phyloP scores from a whole-genome alignment of 2,888 invertebrate species.

The Volucella zonaria region DNA sequence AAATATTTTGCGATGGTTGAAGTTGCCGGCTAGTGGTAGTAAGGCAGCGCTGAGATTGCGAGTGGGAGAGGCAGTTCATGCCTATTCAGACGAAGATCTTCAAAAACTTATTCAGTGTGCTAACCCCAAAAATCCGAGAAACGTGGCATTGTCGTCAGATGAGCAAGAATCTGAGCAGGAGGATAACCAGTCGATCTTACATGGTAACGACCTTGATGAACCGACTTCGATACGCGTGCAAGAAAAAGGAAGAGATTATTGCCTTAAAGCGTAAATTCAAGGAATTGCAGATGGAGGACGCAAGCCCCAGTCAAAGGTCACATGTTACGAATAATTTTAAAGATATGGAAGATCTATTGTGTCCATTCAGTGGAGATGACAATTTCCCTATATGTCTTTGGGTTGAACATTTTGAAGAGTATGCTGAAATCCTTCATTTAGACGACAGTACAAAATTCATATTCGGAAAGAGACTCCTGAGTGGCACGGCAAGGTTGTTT shows the following conservation, averaged over 20 bases:
- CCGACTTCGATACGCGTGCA: constrained; percentile 32
- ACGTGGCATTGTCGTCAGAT: background rate
- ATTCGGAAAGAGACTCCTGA: constrained; percentile 39
- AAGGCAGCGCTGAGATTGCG: background rate
- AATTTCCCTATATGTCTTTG: constrained; percentile 53
- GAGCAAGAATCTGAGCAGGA: too few species aligned
- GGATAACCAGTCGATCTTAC: background rate
- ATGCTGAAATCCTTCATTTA: constrained; percentile 29
- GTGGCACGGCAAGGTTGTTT: constrained; percentile 53
- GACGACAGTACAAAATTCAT: constrained; percentile 50
- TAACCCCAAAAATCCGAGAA: background rate
- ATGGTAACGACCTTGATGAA: constrained; percentile 6
- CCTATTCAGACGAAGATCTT: constrained; percentile 14
- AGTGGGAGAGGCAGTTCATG: constrained; percentile 9
- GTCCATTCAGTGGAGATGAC: constrained; percentile 56
- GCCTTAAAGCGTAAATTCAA: constrained; percentile 7
- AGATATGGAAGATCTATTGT: constrained; percentile 55
- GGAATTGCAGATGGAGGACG: constrained; percentile 26
- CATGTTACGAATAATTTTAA: constrained; percentile 35
- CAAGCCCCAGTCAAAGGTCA: constrained; percentile 17
- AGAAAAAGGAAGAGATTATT: constrained; percentile 36
- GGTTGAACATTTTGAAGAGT: constrained; percentile 52
- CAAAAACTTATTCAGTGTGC: background rate
- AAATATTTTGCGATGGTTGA: too few species aligned
- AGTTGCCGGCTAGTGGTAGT: too few species aligned